Percentiles rank a stretch among this genome's conserved stretches.
phyloP scores from a whole-genome alignment of 2,797 vertebrate genomes.

The Lophotriccus pileatus region DNA sequence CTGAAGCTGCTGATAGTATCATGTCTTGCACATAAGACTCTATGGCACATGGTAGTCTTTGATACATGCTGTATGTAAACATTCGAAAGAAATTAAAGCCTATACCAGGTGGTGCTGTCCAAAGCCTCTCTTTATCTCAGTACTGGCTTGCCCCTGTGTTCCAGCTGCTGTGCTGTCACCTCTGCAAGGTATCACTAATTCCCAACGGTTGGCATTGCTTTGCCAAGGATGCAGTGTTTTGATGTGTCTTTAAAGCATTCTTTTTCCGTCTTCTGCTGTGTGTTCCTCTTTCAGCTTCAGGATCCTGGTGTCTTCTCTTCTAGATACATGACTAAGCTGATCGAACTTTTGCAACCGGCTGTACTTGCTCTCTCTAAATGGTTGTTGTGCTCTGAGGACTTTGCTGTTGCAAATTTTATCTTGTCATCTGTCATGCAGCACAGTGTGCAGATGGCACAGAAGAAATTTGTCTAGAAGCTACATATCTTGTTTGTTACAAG shows the following conservation, averaged over 20 bases:
- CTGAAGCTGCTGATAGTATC: not conserved
- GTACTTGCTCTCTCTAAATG: not conserved
- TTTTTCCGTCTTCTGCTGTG: not conserved
- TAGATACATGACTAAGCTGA: conserved; percentile 5
- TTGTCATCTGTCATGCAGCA: conserved; percentile 2
- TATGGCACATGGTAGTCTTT: not conserved
- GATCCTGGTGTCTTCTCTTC: not conserved
- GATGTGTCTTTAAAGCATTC: not conserved
- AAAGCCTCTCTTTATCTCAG: not conserved
- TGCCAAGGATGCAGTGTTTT: not conserved
- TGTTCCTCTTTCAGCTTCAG: not conserved
- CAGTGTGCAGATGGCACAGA: conserved; percentile 6
- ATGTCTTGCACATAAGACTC: fast-evolving
- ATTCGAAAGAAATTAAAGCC: not conserved
- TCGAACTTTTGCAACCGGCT: not conserved
- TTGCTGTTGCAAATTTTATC: conserved; percentile 20
- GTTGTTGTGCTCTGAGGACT: conserved; percentile 12
- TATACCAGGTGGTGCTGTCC: not conserved
- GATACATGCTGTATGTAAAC: not conserved
- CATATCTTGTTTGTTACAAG: not conserved
- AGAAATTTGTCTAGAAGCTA: conserved; percentile 14
- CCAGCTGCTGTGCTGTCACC: not conserved
- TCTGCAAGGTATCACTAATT: not conserved
- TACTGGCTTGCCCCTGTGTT: not conserved
- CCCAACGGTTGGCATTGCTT: not conserved